phyloP scores from a whole-genome alignment of 2,888 invertebrate genomes.

The Brenthis daphne region DNA sequence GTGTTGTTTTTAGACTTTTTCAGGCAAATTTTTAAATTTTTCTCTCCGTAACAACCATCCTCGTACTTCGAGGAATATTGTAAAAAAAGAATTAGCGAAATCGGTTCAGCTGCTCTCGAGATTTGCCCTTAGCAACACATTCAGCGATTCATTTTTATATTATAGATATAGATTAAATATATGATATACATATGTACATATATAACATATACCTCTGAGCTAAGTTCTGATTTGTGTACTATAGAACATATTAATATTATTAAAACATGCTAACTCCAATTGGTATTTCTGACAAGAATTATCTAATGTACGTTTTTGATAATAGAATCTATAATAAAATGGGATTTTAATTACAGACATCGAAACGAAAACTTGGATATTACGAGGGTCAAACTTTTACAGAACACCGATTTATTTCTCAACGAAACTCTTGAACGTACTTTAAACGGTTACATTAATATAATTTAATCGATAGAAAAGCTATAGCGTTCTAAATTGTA shows the following conservation, averaged over 20 bases:
- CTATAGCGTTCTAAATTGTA: conserved; percentile 63
- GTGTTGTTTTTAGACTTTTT: too few relatives aligned
- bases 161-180: too few relatives aligned
- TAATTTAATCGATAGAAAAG: conserved; percentile 58
- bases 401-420: conserved; percentile 57
- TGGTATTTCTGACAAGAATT: conserved; percentile 11
- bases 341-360: conserved; percentile 68
- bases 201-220: too few relatives aligned
- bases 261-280: conserved; percentile 5
- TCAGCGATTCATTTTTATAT: too few relatives aligned
- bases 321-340: conserved; percentile 59
- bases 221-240: too few relatives aligned
- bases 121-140: too few relatives aligned
- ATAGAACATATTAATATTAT: background rate
- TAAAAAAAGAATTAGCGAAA: too few relatives aligned
- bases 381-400: conserved; percentile 65
- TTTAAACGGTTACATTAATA: conserved; percentile 30
- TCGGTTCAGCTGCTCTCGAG: too few relatives aligned
- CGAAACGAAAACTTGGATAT: conserved; percentile 63
- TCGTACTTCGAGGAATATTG: too few relatives aligned
- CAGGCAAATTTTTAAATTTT: too few relatives aligned
- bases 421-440: conserved; percentile 53
- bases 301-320: conserved; percentile 28
- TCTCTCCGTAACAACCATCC: too few relatives aligned
- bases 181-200: too few relatives aligned